Percentiles rank a stretch among this genome's conserved stretches.
Evolutionary conservation across 2,797 vertebrate genomes (phyloP).

Genomic region (Scomberomorus guttatus): DNA sequence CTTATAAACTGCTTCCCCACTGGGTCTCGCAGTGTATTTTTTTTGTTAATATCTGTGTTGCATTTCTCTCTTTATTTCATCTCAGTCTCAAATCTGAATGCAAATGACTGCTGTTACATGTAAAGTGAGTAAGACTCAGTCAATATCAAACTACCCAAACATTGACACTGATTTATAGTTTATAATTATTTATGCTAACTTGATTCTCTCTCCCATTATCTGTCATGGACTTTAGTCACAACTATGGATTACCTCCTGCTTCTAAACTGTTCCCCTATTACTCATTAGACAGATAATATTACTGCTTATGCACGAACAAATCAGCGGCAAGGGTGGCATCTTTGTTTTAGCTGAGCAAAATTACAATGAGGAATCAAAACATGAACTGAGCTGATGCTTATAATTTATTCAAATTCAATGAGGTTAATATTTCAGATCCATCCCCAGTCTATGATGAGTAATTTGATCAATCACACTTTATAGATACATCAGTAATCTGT

Average conservation of each 20-base stretch:
- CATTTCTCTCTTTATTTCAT: not conserved
- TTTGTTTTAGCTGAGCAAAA: not conserved
- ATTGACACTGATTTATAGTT: not conserved
- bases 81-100: slow-evolving; percentile 10
- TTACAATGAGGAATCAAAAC: not conserved
- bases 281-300: not conserved
- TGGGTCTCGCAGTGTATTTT: not conserved
- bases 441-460: not conserved
- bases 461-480: not conserved
- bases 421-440: not conserved
- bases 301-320: not conserved
- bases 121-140: not conserved
- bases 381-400: not conserved
- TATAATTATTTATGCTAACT: not conserved
- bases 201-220: not conserved
- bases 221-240: not conserved
- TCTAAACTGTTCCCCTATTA: not conserved
- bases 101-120: not conserved
- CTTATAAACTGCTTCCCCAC: not conserved
- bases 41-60: not conserved
- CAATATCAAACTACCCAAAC: not conserved
- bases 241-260: not conserved
- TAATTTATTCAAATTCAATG: not conserved
- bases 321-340: not conserved
- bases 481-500: not conserved